A percentile compares a stretch with the other conserved stretches of the same genome.
Conservation (phyloP, 2,113 vertebrate genomes). For the Axis porcinus region DNA sequence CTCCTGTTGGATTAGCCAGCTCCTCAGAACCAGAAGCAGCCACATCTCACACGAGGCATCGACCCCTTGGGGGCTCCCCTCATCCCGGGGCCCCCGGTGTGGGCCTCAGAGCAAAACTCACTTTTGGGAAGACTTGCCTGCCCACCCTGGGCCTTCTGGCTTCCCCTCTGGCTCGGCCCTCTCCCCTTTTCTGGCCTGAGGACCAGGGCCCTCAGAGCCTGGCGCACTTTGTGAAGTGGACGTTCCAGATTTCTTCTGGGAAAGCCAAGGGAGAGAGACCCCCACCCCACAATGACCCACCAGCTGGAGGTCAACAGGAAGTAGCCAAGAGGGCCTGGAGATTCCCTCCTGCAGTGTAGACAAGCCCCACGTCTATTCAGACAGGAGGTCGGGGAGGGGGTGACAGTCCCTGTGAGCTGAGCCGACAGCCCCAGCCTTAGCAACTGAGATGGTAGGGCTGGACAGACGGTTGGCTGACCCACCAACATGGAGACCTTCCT, state of each 20-base stretch:
- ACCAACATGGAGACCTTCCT: conserved; percentile 4
- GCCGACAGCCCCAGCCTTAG: background rate
- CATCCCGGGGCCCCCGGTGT: fast-evolving
- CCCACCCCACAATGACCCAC: background rate
- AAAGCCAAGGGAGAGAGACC: background rate
- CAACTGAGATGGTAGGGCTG: conserved; percentile 54
- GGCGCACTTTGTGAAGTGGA: background rate
- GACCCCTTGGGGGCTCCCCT: background rate
- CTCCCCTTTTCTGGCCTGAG: background rate
- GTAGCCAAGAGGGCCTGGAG: background rate
- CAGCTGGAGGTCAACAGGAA: conserved; percentile 41
- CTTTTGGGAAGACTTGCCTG: fast-evolving
- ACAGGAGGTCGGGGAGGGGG: background rate
- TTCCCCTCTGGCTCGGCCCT: background rate
- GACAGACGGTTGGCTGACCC: conserved; percentile 64
- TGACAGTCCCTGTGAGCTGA: conserved; percentile 38
- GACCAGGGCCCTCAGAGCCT: background rate
- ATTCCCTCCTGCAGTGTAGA: background rate
- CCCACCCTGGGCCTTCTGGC: background rate
- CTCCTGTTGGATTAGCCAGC: background rate
- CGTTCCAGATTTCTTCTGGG: conserved; percentile 20
- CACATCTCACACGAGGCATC: background rate
- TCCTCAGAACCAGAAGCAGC: background rate
- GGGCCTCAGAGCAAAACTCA: background rate
- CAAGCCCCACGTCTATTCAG: background rate